Evolutionary conservation across 2,113 vertebrate species (phyloP).

Genomic region (Archocentrus centrarchus): DNA sequence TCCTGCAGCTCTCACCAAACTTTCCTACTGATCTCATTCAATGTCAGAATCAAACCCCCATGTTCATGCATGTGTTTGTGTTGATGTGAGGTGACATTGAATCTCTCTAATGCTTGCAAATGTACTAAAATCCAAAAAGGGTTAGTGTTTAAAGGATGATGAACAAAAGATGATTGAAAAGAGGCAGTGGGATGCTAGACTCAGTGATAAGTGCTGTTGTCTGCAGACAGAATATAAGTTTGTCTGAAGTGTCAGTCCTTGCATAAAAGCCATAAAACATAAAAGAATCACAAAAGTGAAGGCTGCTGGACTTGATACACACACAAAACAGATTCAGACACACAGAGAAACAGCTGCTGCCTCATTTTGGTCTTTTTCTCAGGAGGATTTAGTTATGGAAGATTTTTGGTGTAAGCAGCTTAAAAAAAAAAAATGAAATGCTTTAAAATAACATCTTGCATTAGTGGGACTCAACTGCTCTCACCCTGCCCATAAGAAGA

Average conservation of each 20-base stretch:
- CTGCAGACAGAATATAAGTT: constrained; percentile 19
- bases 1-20: constrained; percentile 43
- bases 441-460: constrained; percentile 26
- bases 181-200: constrained; percentile 4
- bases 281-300: constrained; percentile 10
- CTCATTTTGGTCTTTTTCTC: neutral
- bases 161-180: constrained; percentile 17
- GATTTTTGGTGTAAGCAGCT: constrained; percentile 13
- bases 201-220: constrained; percentile 3
- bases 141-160: neutral
- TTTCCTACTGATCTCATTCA: constrained; percentile 39
- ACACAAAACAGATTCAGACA: neutral
- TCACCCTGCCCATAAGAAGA: neutral
- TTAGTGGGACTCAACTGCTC: constrained; percentile 27
- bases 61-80: constrained; percentile 17
- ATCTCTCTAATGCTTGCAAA: constrained; percentile 21
- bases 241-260: constrained; percentile 18
- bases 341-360: neutral
- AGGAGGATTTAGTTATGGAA: neutral
- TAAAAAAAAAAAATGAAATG: constrained; percentile 22
- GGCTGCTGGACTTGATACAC: neutral
- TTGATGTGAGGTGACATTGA: constrained; percentile 10
- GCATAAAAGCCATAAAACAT: constrained; percentile 10
- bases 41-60: constrained; percentile 10
- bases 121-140: constrained; percentile 12